Base-by-base conservation (phyloP, 1,140 invertebrate genomes). In the Mercenaria mercenaria region DNA sequence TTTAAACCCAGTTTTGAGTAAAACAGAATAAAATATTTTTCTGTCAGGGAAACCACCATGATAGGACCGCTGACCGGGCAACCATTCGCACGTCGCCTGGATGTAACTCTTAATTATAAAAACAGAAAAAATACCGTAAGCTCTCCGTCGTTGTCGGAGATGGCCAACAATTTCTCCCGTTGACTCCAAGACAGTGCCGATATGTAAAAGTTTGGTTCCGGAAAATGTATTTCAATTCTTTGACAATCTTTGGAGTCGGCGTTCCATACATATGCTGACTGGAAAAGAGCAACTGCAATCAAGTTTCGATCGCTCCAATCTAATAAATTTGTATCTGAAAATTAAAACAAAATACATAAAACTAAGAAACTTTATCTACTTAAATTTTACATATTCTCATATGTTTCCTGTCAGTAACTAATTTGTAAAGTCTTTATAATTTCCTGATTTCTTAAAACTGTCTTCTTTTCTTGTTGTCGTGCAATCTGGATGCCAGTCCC, bases 311-410 rank as follows among this genome's bases (percentile, higher is more conserved):
- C 18, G 34, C 84, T 84, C 90, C 90, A 91, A 43, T 91, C 90
- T 59, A 91, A 39, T 43, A 91, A 43, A 50, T 82, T 91, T n/a
- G 83, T 88, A 52, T 91, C 90, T 91, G 84, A 18, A 69, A 90
- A 15, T 29, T 11, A 64, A 15, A 56, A 4, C 15, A n/a, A 29
- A 56, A 34, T n/a, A 47, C 41, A 50, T 79, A 11, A n/a, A 39
- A 74, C 39, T 18, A 20, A 2, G 13, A 39, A 20, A 15, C 23
- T 20, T 37, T 34, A 34, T 41, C 10, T 6, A 18, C 20, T 34
- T 23, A 74, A 74, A 74, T 37, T 34, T n/a, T 0, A 29, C 1
- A 13, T 34, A 72, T 1, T 4, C 10, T 1, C 39, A 23, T 34
- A 37, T 13, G 0, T 10, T 11, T 72, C 13, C n/a, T 1, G n/a